A percentile compares a stretch with the other conserved stretches of the same genome.
Evolutionary conservation across 2,113 vertebrate genomes (phyloP).

Genomic region (Xenopus laevis): DNA sequence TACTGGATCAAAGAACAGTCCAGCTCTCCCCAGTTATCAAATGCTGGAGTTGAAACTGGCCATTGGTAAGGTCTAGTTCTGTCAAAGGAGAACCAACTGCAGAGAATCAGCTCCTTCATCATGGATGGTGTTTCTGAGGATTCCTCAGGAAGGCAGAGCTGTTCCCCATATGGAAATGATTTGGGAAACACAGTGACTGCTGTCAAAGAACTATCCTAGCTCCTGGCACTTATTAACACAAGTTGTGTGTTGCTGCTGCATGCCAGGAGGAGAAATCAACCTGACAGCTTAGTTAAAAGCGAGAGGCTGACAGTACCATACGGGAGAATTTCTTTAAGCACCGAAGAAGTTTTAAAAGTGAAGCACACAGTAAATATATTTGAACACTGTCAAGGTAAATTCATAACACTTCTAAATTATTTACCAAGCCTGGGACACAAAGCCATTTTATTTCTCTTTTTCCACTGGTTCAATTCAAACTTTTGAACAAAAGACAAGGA

Average conservation of each 20-base stretch:
- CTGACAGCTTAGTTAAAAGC: conserved; percentile 45
- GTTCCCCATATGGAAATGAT: conserved; percentile 47
- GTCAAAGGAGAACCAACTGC: no score
- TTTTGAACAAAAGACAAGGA: no score
- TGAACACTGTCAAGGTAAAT: conserved; percentile 73
- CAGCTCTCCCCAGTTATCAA: no score
- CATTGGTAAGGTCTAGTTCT: no score
- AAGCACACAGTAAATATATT: conserved; percentile 65
- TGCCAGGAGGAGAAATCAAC: conserved; percentile 53
- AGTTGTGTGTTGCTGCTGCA: conserved; percentile 75
- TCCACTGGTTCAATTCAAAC: no score
- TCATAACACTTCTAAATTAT: conserved; percentile 26
- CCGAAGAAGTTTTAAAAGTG: conserved; percentile 65
- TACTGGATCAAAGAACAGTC: no score
- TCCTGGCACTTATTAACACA: conserved; percentile 68
- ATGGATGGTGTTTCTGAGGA: no score
- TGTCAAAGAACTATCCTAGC: conserved; percentile 70
- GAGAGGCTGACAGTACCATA: conserved; percentile 61
- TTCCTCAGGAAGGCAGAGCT: no score
- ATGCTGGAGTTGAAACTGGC: no score
- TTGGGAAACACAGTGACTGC: conserved; percentile 66
- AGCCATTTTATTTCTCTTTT: neutral
- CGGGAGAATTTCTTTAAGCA: conserved; percentile 65
- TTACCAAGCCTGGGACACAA: conserved; percentile 14
- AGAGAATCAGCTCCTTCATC: no score